Evolutionary conservation across 2,888 invertebrate genomes (phyloP).

Genomic region (Cryptus armator): DNA sequence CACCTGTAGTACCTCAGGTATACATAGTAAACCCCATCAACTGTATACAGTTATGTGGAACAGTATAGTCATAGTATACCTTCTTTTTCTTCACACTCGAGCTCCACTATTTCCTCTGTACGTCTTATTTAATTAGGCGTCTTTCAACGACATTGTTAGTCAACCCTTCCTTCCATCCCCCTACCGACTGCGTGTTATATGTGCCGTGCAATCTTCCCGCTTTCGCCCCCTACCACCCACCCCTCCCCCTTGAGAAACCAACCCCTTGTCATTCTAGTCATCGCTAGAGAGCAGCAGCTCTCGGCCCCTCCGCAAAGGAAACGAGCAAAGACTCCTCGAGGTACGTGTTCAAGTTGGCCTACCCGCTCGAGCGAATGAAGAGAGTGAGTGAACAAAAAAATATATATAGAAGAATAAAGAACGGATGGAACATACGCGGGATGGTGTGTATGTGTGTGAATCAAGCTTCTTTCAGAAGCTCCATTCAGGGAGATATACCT

Average conservation of each 20-base stretch:
- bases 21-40: not conserved
- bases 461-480: constrained; percentile 65
- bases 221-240: constrained; percentile 43
- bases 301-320: constrained; percentile 45
- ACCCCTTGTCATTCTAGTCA: constrained; percentile 59
- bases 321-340: constrained; percentile 50
- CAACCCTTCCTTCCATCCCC: constrained; percentile 69
- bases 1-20: constrained; percentile 18
- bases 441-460: constrained; percentile 37
- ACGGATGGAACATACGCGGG: not conserved
- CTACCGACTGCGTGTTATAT: constrained; percentile 47
- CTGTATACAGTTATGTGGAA: constrained; percentile 24
- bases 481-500: constrained; percentile 56
- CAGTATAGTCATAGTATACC: not conserved
- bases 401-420: constrained; percentile 16
- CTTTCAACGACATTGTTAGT: constrained; percentile 83
- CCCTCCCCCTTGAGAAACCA: constrained; percentile 50
- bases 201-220: constrained; percentile 58
- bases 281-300: constrained; percentile 18
- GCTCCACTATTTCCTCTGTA: constrained; percentile 72
- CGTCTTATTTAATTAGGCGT: constrained; percentile 84
- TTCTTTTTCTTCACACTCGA: constrained; percentile 60
- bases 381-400: constrained; percentile 4
- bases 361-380: constrained; percentile 59
- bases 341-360: constrained; percentile 82